A percentile compares a stretch with the other conserved stretches of the same genome.
Conservation (phyloP, 2,888 invertebrate species). For the Eupithecia subfuscata region DNA sequence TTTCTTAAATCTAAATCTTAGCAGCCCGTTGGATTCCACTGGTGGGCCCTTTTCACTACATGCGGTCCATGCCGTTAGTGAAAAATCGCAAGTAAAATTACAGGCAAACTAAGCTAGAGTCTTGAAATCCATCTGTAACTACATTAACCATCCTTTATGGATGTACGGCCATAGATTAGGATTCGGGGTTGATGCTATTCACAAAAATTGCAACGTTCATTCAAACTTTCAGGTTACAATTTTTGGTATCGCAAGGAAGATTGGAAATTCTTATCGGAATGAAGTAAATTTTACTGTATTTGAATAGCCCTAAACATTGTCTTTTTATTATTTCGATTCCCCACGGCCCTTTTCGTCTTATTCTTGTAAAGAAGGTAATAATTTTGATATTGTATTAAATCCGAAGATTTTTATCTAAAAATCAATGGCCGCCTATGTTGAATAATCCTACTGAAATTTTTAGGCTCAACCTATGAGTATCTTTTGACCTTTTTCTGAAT, state of each 20-base stretch:
- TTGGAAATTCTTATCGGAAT: constrained; percentile 15
- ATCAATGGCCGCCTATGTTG: background rate
- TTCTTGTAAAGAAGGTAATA: constrained; percentile 8
- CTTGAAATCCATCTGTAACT: no score
- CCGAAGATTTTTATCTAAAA: background rate
- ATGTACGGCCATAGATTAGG: no score
- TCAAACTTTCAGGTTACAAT: background rate
- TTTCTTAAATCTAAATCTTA: no score
- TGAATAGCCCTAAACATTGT: constrained; percentile 4
- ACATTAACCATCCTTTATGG: no score
- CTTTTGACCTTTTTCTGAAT: background rate
- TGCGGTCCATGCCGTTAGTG: no score
- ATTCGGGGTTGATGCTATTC: no score
- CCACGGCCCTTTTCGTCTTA: background rate
- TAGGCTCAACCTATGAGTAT: background rate
- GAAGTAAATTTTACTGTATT: constrained; percentile 18
- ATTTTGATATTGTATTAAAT: constrained; percentile 10
- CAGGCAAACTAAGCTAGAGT: background rate
- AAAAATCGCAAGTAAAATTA: background rate
- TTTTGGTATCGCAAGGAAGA: background rate
- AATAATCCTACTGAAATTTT: background rate
- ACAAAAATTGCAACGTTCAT: background rate
- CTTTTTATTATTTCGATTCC: constrained; percentile 12
- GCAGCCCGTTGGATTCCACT: background rate
- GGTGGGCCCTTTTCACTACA: background rate